Conservation (phyloP, 2,888 invertebrate genomes). For the Acrobasis repandana region DNA sequence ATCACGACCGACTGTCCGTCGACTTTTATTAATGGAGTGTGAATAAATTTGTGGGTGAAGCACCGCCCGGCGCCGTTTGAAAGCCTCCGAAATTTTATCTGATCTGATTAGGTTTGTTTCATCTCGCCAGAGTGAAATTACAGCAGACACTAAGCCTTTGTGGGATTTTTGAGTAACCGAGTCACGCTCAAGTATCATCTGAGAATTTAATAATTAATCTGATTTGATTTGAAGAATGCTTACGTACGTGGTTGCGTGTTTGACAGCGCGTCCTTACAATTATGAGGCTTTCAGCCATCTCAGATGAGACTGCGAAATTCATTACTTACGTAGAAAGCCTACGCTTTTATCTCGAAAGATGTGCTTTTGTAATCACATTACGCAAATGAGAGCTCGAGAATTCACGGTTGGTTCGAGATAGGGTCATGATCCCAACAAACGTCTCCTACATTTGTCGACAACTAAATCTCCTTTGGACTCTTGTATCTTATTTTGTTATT, state of each 20-base stretch:
- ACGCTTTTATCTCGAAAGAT: slow-evolving; percentile 78
- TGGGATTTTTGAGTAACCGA: neutral
- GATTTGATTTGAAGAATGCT: slow-evolving; percentile 25
- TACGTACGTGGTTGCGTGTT: slow-evolving; percentile 36
- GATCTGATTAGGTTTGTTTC: slow-evolving; percentile 21
- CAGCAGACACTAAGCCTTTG: slow-evolving; percentile 6
- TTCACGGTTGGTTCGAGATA: slow-evolving; percentile 73
- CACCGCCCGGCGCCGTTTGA: neutral
- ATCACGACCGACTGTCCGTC: slow-evolving; percentile 56
- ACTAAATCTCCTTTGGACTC: slow-evolving; percentile 53
- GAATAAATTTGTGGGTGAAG: slow-evolving; percentile 61
- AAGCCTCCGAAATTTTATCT: slow-evolving; percentile 21
- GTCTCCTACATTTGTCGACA: slow-evolving; percentile 65
- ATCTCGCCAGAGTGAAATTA: slow-evolving; percentile 19
- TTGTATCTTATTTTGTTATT: slow-evolving; percentile 31
- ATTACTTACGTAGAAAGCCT: slow-evolving; percentile 77
- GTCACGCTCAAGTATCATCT: slow-evolving; percentile 1
- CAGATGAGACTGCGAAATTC: slow-evolving; percentile 68
- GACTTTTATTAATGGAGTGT: slow-evolving; percentile 69
- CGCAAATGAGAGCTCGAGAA: slow-evolving; percentile 77
- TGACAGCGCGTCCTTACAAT: slow-evolving; percentile 50
- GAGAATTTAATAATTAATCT: neutral
- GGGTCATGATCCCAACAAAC: slow-evolving; percentile 76
- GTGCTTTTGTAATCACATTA: slow-evolving; percentile 82
- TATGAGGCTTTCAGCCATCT: slow-evolving; percentile 59